Evolutionary conservation across 2,888 invertebrate genomes (phyloP).

Genomic region (Phrixothrix hirtus): DNA sequence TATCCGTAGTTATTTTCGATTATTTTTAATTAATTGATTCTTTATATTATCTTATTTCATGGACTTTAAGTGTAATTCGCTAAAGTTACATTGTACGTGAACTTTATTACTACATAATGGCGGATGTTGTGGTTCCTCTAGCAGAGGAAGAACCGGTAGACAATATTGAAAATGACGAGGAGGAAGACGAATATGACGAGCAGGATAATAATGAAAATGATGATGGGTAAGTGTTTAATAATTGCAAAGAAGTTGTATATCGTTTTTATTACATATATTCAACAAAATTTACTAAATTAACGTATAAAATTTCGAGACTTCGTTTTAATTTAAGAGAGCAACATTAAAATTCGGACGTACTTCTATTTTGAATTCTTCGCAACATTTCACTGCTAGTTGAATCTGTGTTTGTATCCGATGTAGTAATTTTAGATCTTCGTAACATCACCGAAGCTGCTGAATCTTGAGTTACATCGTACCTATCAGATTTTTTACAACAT

Average conservation of each 20-base stretch:
- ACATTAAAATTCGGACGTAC: constrained; percentile 10
- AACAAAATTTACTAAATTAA: neutral
- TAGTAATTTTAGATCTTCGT: constrained; percentile 3
- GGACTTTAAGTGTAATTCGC: too few relatives aligned
- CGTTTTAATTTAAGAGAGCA: constrained; percentile 2
- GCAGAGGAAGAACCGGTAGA: neutral
- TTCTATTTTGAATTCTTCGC: constrained; percentile 8
- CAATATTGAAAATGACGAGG: neutral
- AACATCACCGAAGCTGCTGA: constrained; percentile 5
- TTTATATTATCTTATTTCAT: too few relatives aligned
- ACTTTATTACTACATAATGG: constrained; percentile 1
- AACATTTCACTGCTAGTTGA: constrained; percentile 13
- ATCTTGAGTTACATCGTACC: constrained; percentile 7
- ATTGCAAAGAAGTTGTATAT: neutral
- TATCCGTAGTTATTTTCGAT: neutral
- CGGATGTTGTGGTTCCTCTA: neutral
- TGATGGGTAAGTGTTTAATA: neutral
- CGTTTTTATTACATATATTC: neutral
- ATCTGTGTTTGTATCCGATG: constrained; percentile 11
- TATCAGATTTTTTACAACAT: constrained; percentile 7
- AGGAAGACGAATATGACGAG: constrained; percentile 5
- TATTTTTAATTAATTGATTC: neutral
- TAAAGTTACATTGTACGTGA: neutral
- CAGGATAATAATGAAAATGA: constrained; percentile 11
- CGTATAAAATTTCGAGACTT: neutral